phyloP scores from a whole-genome alignment of 1,140 invertebrate species.

The Conus betulinus region DNA sequence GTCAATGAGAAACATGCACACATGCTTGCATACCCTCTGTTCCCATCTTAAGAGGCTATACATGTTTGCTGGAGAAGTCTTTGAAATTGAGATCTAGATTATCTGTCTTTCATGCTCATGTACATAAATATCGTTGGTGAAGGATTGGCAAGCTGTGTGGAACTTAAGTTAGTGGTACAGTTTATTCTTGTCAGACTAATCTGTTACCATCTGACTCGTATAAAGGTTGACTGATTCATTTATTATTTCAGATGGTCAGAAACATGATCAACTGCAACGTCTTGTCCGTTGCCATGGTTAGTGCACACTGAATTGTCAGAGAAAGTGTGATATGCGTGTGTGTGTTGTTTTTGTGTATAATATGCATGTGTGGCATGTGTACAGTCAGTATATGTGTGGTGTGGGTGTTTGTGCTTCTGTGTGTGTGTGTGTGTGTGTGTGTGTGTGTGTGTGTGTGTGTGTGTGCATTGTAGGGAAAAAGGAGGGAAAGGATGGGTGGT shows the following conservation, averaged over 20 bases:
- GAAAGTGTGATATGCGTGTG: neutral
- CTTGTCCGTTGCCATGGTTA: constrained; percentile 82
- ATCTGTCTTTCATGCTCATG: too few species aligned
- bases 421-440: neutral
- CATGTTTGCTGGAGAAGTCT: neutral
- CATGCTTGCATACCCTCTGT: too few species aligned
- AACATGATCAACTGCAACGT: constrained; percentile 85
- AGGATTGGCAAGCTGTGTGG: neutral
- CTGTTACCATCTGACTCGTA: neutral
- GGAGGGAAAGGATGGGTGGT: too few species aligned
- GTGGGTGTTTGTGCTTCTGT: constrained; percentile 32
- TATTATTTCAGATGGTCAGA: constrained; percentile 64
- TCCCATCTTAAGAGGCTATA: too few species aligned
- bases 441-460: too few species aligned
- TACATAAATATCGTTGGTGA: neutral
- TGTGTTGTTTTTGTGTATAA: neutral
- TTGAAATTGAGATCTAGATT: neutral
- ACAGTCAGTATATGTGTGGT: neutral
- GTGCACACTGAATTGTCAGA: constrained; percentile 1
- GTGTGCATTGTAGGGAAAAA: too few species aligned
- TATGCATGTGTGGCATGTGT: neutral
- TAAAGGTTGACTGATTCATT: neutral
- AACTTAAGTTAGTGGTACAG: neutral
- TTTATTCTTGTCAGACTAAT: neutral
- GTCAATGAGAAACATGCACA: too few species aligned